Evolutionary conservation across 2,113 vertebrate species (phyloP), one percentile per base, ranked within the genome.

Genomic region (Rhinichthys klamathensis): DNA sequence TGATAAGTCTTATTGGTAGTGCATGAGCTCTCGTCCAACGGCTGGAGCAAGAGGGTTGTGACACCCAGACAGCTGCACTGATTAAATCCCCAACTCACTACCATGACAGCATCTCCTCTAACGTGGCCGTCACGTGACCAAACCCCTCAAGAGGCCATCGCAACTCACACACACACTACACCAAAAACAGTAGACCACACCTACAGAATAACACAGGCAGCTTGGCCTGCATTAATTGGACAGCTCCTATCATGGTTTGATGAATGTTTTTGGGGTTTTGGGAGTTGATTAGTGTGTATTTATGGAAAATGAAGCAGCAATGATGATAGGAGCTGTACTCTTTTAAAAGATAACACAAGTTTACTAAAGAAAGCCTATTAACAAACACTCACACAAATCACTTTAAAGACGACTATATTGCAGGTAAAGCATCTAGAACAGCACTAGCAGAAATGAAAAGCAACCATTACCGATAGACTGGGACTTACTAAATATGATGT

Each of bases 11-110:
- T 89, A 87, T 86, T 87, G 83, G 92, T 90, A 35, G 23, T 30
- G 54, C 77, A 56, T 46, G 82, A 30, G 56, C 79, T 38, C 76
- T 76, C 16, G 18, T n/a, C 44, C 73, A 65, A 74, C 44, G 30
- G 46, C 51, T 51, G 51, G 51, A 75, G 35, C 35, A 67, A 67
- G 86, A 44, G 80, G 15, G 70, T 65, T 67, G 70, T 54, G 85
- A 86, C 80, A 86, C 35, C 32, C 78, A 76, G 93, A 96, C 94
- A 95, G 94, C 93, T 96, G 94, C 90, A 94, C 84, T 89, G 90
- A 93, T 95, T 95, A 94, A 95, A 95, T 92, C 91, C 89, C 92
- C 91, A 95, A 92, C 83, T 78, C 92, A 88, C 93, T 91, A 91
- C 89, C 84, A 85, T 91, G 91, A 91, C 91, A 92, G 75, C 60